Conservation (phyloP, 2,888 invertebrate genomes). For the Mycalesis mineus region DNA sequence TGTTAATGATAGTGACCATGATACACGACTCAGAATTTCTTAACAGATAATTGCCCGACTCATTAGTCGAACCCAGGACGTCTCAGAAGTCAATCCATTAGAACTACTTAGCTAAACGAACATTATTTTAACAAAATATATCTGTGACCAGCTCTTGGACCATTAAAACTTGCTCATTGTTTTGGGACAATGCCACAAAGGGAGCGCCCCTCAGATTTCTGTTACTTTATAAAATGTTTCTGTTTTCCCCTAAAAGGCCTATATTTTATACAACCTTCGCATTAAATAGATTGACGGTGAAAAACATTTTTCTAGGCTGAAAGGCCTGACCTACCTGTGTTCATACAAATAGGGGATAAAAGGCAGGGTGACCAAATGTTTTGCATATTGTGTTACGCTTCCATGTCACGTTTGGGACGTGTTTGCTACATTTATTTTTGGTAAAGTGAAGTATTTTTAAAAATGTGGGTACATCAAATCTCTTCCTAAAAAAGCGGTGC, state of each 20-base stretch:
- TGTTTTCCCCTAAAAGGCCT: conserved; percentile 24
- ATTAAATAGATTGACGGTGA: conserved; percentile 34
- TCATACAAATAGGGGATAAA: conserved; percentile 28
- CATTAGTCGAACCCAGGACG: no score
- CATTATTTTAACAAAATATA: no score
- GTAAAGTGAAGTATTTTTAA: not conserved
- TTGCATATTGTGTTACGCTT: conserved; percentile 8
- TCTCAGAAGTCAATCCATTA: no score
- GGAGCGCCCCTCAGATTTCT: conserved; percentile 8
- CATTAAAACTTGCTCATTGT: conserved; percentile 4
- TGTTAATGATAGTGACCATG: no score
- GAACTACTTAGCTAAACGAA: no score
- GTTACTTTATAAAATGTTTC: conserved; percentile 24
- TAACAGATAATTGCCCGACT: no score
- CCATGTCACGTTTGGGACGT: conserved; percentile 1
- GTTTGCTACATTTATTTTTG: conserved; percentile 4
- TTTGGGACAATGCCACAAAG: conserved; percentile 21
- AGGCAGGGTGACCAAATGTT: conserved; percentile 30
- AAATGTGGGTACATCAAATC: not conserved
- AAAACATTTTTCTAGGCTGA: conserved; percentile 28
- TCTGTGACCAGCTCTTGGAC: not conserved
- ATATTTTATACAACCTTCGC: conserved; percentile 28
- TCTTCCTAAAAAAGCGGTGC: not conserved
- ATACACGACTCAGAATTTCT: no score
- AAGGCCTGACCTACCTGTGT: conserved; percentile 25